Conservation (phyloP, 1,140 invertebrate species). For the Hypsibius dujardini region DNA sequence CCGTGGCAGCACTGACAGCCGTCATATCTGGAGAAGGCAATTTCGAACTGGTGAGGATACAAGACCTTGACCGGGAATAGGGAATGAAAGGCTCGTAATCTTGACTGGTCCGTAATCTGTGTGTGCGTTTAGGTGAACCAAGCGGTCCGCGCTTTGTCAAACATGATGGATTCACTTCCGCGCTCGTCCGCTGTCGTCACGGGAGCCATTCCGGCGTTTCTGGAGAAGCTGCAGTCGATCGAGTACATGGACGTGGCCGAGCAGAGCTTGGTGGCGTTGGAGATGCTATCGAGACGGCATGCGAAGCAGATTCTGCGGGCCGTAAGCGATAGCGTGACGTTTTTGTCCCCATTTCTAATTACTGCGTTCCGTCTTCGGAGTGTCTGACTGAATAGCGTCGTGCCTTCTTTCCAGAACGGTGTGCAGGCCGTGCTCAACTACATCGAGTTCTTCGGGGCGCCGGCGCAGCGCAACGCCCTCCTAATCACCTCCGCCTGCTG, state of each 20-base stretch:
- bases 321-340: constrained; percentile 35
- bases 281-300: constrained; percentile 87
- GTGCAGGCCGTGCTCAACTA: constrained; percentile 85
- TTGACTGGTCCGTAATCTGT: background rate
- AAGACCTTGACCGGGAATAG: too few relatives aligned
- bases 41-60: constrained; percentile 68
- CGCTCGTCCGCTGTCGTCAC: constrained; percentile 86
- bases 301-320: constrained; percentile 88
- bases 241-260: constrained; percentile 98
- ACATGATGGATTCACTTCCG: constrained; percentile 97
- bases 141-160: constrained; percentile 87
- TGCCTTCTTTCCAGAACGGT: constrained; percentile 50
- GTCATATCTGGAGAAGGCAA: constrained; percentile 82
- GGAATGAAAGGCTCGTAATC: too few relatives aligned
- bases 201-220: constrained; percentile 83
- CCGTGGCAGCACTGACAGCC: constrained; percentile 77
- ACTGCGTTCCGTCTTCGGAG: background rate
- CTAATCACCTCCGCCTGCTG: constrained; percentile 92
- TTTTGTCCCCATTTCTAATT: background rate
- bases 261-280: constrained; percentile 81
- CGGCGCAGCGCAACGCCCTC: constrained; percentile 73
- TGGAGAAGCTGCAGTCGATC: constrained; percentile 87
- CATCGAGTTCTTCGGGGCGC: constrained; percentile 88
- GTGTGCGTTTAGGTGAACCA: constrained; percentile 68
- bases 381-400: constrained; percentile 4